Evolutionary conservation across 2,888 invertebrate species (phyloP).

Genomic region (Platycheirus rosarum): DNA sequence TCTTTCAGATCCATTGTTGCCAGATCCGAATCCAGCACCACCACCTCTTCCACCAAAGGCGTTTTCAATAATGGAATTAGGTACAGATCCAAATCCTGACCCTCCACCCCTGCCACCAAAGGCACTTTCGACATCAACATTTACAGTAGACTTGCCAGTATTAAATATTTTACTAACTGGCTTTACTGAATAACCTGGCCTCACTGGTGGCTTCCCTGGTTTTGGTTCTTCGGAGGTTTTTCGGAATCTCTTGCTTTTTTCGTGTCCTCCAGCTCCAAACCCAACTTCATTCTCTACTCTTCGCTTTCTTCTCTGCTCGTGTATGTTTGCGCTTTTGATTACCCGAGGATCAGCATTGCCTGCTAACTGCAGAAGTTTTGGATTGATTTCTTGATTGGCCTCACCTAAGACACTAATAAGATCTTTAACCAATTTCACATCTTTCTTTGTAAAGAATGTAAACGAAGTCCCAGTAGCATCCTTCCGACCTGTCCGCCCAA

Average conservation of each 20-base stretch:
- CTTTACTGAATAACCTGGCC: too few species aligned
- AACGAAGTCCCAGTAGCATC: slow-evolving; percentile 94
- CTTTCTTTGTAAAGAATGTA: slow-evolving; percentile 96
- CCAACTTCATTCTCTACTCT: background rate
- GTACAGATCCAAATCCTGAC: slow-evolving; percentile 4
- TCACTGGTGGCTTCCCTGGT: too few species aligned
- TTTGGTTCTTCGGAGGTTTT: too few species aligned
- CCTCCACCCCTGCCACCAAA: slow-evolving; percentile 20
- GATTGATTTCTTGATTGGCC: slow-evolving; percentile 94
- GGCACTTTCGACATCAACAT: too few species aligned
- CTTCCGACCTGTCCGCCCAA: slow-evolving; percentile 94
- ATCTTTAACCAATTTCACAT: slow-evolving; percentile 92
- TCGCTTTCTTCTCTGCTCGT: too few species aligned
- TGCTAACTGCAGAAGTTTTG: slow-evolving; percentile 91
- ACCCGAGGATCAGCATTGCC: too few species aligned
- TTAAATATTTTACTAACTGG: too few species aligned
- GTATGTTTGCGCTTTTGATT: too few species aligned
- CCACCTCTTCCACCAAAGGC: slow-evolving; percentile 18
- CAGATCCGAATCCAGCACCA: slow-evolving; percentile 2
- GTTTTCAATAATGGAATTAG: background rate
- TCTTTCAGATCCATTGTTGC: slow-evolving; percentile 43
- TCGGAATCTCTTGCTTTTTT: background rate
- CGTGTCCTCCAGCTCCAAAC: background rate
- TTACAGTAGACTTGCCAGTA: background rate
- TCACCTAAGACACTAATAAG: slow-evolving; percentile 93